Conservation (phyloP, 1,140 invertebrate species). For the Panulirus ornatus region DNA sequence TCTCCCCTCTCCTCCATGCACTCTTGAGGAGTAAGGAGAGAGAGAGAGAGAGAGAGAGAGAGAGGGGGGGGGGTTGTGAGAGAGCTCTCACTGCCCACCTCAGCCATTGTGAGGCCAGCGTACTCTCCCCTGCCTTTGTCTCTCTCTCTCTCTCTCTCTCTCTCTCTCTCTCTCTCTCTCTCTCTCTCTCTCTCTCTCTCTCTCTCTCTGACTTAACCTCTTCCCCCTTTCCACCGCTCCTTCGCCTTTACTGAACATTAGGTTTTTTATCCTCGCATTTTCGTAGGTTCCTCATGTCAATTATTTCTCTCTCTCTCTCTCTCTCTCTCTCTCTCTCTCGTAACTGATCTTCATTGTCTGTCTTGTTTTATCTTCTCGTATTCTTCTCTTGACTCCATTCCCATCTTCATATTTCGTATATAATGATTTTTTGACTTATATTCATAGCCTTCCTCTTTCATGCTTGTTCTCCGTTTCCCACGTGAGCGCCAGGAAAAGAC, state of each 20-base stretch:
- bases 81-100: not conserved
- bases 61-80: not conserved
- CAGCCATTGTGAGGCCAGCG: not conserved
- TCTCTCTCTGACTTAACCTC: too few species aligned
- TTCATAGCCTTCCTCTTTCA: not conserved
- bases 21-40: too few species aligned
- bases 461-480: not conserved
- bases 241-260: not conserved
- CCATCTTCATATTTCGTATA: not conserved
- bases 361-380: not conserved
- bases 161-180: conserved; percentile 21
- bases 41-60: not conserved
- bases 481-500: too few species aligned
- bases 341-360: not conserved
- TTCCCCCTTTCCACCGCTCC: not conserved
- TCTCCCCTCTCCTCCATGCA: not conserved
- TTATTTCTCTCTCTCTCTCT: not conserved
- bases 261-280: not conserved
- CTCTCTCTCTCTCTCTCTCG: not conserved
- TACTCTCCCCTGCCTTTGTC: not conserved
- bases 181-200: not conserved
- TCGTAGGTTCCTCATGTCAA: not conserved
- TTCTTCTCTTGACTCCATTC: not conserved
- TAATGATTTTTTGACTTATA: not conserved
- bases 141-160: conserved; percentile 21